Evolutionary conservation across 2,888 invertebrate genomes (phyloP), one percentile per base, ranked within the genome.

Genomic region (Crocallis elinguaria): DNA sequence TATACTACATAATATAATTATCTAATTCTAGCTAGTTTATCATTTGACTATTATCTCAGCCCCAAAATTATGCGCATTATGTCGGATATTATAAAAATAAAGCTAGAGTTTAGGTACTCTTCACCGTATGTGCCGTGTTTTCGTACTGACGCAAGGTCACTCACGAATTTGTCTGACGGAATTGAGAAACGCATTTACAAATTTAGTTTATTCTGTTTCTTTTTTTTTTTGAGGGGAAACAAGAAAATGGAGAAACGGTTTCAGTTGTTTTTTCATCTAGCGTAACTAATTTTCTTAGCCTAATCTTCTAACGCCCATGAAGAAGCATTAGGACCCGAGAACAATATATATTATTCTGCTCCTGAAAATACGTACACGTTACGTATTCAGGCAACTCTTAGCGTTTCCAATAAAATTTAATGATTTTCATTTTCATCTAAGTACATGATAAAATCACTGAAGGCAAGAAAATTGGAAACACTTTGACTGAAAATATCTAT

Each of bases 181-280:
- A 84, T 81, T 81, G 81, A 86, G 84, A 86, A 82, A 82, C 80
- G 75, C 74, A 73, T 71, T 63, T 69, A 73, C 63, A 46, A 55
- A 49, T 52, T 57, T 59, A 53, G 21, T 49, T 54, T 53, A 56
- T 51, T 54, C 51, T 55, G 46, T 58, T 48, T 48, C 21, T 23
- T 14, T 37, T 46, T 37, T 46, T 37, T 48, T 38, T 14, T 21
- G 37, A 41, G 25, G 23, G 33, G 44, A 32, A 32, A 36, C 30
- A 48, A 19, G 33, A 25, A 48, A 29, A 46, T 49, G 35, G 33
- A 13, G 13, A 30, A 27, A 36, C 19, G 9, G 16, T 36, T 29
- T 43, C 37, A 49, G 38, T 43, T 37, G 16, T 23, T 27, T 25
- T 38, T 19, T 46, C 11, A 23, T 38, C n/a, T n/a, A n/a, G n/a